Base-by-base conservation (phyloP, 2,113 vertebrate species). In the Passer domesticus region DNA sequence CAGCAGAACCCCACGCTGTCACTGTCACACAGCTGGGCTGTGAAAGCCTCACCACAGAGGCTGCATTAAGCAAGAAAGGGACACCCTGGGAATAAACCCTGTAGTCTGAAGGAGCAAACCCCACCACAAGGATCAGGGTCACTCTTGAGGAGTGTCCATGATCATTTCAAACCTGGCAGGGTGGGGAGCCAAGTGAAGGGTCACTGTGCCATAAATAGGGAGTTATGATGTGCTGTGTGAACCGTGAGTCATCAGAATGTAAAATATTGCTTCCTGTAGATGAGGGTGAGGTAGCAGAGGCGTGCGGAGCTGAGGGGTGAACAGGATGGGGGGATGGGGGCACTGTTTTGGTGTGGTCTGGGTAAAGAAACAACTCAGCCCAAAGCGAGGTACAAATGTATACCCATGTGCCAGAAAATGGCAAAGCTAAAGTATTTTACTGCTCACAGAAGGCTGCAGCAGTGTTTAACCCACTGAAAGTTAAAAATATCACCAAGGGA, bases 361-460 rank as follows among this genome's bases (percentile, higher is more conserved):
- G 28, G 2, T 18, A 23, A 50, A 62, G 15, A 10, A 37, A 39
- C 20, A 27, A 1, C 37, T 17, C 13, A 82, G 13, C 35, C 50
- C 35, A 13, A 14, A 23, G 33, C 0, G 1, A 39, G 17, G 50
- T 10, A 22, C 8, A 1, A 11, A 37, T 3, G 6, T 22, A 0
- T 23, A 4, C 39, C 66, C 15, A 0, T 18, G n/a, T 30, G 22
- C 44, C 47, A 53, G 77, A 47, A 63, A 58, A 58, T 18, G 37
- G 58, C 31, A 49, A 24, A 83, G 28, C 4, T 30, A 1, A 55
- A 23, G 35, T 30, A 1, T 9, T 64, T 35, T 30, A 4, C 1
- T 58, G 17, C 7, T 39, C 27, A 15, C 16, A 39, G 28, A 49
- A 63, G 44, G 25, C 28, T 77, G 28, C 11, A 9, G 7, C 24